These are phyloP conservation scores for Zosterops pallidus DNA, from an alignment of 2,113 vertebrate genomes.

Conservation along the genomic window DNA sequence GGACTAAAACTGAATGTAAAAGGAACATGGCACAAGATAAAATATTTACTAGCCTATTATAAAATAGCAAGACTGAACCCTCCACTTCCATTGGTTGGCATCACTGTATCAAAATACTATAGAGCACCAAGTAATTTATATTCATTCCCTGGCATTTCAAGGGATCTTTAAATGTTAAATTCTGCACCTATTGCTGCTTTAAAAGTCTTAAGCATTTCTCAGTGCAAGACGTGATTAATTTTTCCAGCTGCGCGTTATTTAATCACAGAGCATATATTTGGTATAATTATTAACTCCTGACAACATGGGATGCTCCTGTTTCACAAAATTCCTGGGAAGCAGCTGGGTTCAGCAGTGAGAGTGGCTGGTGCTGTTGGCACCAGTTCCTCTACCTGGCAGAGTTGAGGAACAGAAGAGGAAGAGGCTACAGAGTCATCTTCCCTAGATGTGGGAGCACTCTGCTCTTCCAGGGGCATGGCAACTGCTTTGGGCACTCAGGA, in stretches of 20 bases:
- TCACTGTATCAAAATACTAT: not conserved
- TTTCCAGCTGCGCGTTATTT: conserved; percentile 26
- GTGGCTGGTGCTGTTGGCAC: not conserved
- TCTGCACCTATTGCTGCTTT: conserved; percentile 41
- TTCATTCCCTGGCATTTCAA: conserved; percentile 61
- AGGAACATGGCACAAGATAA: not conserved
- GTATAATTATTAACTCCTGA: conserved; percentile 26
- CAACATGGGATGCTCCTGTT: not conserved
- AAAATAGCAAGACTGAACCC: not conserved
- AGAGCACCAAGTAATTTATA: conserved; percentile 22
- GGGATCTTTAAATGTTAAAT: conserved; percentile 49
- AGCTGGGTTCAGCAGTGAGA: not conserved
- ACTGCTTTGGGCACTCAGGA: not conserved
- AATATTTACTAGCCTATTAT: conserved; percentile 55
- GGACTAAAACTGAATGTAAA: not conserved
- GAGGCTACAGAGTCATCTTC: not conserved
- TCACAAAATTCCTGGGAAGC: not conserved
- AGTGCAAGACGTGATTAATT: conserved; percentile 38
- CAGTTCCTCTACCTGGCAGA: not conserved
- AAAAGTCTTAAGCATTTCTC: conserved; percentile 33
- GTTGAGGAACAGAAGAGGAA: not conserved
- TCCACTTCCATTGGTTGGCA: conserved; percentile 13
- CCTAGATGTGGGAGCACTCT: not conserved
- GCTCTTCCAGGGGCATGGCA: not conserved
- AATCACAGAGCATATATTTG: conserved; percentile 37